phyloP scores from a whole-genome alignment of 2,113 vertebrate genomes.

The Theristicus caerulescens region DNA sequence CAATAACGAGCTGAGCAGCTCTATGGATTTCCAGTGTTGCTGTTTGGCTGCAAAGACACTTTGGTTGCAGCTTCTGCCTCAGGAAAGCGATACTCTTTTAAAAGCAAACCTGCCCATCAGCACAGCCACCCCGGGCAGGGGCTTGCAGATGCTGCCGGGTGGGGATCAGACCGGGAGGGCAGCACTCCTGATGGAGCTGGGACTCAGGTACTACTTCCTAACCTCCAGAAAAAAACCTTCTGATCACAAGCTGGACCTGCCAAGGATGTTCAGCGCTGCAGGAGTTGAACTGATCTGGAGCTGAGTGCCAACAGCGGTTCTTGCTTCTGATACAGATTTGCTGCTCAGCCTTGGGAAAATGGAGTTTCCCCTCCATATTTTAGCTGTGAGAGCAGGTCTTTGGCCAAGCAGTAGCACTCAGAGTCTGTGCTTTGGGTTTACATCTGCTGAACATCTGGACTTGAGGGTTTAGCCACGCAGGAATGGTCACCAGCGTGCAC shows the following conservation, averaged over 20 bases:
- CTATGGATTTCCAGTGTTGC: conserved; percentile 8
- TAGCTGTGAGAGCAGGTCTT: neutral
- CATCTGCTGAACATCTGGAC: conserved; percentile 47
- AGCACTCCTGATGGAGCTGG: neutral
- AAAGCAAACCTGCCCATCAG: neutral
- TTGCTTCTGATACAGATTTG: neutral
- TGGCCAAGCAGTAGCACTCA: neutral
- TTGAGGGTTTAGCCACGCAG: conserved; percentile 13
- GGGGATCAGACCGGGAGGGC: neutral
- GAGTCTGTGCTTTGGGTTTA: neutral
- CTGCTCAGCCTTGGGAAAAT: neutral
- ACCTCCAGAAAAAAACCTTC: neutral
- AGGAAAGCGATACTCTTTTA: neutral
- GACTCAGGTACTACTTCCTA: neutral
- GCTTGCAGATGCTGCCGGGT: neutral
- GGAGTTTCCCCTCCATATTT: neutral
- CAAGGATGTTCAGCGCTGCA: neutral
- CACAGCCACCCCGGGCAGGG: neutral
- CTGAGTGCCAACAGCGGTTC: neutral
- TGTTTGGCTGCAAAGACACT: neutral
- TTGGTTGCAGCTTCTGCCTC: neutral
- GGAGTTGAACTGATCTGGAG: neutral
- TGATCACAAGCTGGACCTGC: neutral
- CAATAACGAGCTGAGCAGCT: neutral
- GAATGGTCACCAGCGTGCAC: neutral